These are phyloP conservation scores for Philotrypesis tridentata DNA, from an alignment of 1,140 invertebrate genomes.

Conservation along the genomic window DNA sequence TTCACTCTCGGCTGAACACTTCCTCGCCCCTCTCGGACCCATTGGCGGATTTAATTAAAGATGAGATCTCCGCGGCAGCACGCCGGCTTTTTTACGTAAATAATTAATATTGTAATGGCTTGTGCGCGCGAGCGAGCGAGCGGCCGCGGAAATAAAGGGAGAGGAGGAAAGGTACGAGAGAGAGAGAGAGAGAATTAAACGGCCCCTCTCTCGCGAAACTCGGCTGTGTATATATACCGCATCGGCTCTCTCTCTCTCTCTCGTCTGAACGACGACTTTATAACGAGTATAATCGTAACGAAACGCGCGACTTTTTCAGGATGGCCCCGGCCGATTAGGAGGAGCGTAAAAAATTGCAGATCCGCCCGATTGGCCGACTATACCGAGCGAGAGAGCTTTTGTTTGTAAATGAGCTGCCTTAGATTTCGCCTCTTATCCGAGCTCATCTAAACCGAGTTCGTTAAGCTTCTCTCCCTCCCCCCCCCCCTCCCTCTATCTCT, in stretches of 20 bases:
- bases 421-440: conserved; percentile 32
- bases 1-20: conserved; percentile 38
- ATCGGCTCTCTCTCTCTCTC: neutral
- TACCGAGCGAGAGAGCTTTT: conserved; percentile 11
- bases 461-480: too few relatives aligned
- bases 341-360: conserved; percentile 5
- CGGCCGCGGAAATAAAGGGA: neutral
- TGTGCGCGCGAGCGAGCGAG: conserved; percentile 21
- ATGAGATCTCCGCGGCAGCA: conserved; percentile 61
- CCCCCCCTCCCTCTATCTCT: too few relatives aligned
- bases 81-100: conserved; percentile 61
- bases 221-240: neutral
- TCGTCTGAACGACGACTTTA: neutral
- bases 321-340: conserved; percentile 13
- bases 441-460: conserved; percentile 36
- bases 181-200: conserved; percentile 8
- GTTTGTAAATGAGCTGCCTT: conserved; percentile 38
- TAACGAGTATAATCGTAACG: neutral
- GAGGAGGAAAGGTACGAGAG: neutral
- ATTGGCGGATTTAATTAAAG: conserved; percentile 61
- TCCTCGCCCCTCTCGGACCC: conserved; percentile 36
- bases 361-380: neutral
- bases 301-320: neutral
- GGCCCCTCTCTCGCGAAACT: conserved; percentile 4
- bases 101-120: conserved; percentile 62